Percentiles rank a stretch among this genome's conserved stretches.
Evolutionary conservation across 2,797 vertebrate species (phyloP).

Genomic region (Parambassis ranga): DNA sequence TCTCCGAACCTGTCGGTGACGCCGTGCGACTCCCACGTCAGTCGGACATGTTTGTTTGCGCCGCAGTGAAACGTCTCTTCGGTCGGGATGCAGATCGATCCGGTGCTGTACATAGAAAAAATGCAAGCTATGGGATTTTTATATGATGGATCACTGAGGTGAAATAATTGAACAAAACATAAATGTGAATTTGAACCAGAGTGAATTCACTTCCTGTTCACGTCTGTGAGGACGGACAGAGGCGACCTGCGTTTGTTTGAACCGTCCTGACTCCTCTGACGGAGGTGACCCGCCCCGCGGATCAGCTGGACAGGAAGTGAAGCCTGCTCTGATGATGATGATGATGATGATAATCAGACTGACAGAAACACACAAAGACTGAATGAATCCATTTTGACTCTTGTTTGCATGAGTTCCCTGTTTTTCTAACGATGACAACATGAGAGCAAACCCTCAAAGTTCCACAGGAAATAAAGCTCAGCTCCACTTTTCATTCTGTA

Average conservation of each 20-base stretch:
- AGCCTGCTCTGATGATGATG: conserved; percentile 19
- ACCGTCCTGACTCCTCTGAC: too few relatives aligned
- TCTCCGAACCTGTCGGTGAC: too few relatives aligned
- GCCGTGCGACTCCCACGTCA: too few relatives aligned
- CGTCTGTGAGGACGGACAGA: not conserved
- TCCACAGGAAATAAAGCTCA: conserved; percentile 70
- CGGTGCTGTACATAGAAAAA: conserved; percentile 50
- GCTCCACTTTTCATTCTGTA: conserved; percentile 57
- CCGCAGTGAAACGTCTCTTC: conserved; percentile 19
- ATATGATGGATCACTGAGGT: conserved; percentile 22
- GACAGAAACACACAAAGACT: too few relatives aligned
- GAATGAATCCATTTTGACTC: conserved; percentile 42
- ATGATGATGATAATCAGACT: conserved; percentile 38
- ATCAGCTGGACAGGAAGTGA: conserved; percentile 18
- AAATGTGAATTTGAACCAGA: conserved; percentile 10
- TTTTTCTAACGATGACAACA: conserved; percentile 55
- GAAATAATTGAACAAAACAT: not conserved
- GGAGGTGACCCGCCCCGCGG: too few relatives aligned
- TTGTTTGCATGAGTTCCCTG: conserved; percentile 74
- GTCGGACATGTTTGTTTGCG: not conserved
- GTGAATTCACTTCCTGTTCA: conserved; percentile 16
- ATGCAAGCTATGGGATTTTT: conserved; percentile 22
- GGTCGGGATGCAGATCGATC: conserved; percentile 22
- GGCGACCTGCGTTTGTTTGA: too few relatives aligned
- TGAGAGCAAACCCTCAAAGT: conserved; percentile 50